Percentiles rank a stretch among this genome's conserved stretches.
phyloP scores from a whole-genome alignment of 2,113 vertebrate species.

The Thalassarche chlororhynchos region DNA sequence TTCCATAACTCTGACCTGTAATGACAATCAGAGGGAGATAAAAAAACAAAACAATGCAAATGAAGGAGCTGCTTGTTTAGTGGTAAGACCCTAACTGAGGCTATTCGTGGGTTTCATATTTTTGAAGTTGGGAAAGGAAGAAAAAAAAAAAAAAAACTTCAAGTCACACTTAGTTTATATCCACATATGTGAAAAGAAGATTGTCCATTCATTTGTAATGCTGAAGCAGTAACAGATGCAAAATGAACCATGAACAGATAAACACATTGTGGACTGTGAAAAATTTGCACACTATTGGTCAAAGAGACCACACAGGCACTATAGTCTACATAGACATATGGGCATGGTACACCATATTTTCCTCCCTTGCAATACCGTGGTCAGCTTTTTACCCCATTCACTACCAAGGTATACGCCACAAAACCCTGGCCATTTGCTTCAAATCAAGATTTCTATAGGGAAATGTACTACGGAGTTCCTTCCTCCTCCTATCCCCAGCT shows the following conservation, averaged over 20 bases:
- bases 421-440: neutral
- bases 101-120: neutral
- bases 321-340: neutral
- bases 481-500: neutral
- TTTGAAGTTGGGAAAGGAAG: neutral
- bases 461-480: neutral
- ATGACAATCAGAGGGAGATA: neutral
- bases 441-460: neutral
- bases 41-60: neutral
- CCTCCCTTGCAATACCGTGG: neutral
- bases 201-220: neutral
- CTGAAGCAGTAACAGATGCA: neutral
- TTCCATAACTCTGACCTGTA: slow-evolving; percentile 85
- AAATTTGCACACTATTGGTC: neutral
- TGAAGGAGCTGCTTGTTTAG: neutral
- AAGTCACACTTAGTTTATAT: neutral
- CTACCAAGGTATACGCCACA: neutral
- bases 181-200: neutral
- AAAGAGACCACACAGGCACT: neutral
- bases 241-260: neutral
- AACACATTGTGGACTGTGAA: neutral
- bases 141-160: neutral
- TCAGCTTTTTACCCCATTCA: neutral
- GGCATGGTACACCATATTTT: neutral
- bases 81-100: neutral